phyloP scores from a whole-genome alignment of 2,888 invertebrate genomes.

The Macrosiphum euphorbiae region DNA sequence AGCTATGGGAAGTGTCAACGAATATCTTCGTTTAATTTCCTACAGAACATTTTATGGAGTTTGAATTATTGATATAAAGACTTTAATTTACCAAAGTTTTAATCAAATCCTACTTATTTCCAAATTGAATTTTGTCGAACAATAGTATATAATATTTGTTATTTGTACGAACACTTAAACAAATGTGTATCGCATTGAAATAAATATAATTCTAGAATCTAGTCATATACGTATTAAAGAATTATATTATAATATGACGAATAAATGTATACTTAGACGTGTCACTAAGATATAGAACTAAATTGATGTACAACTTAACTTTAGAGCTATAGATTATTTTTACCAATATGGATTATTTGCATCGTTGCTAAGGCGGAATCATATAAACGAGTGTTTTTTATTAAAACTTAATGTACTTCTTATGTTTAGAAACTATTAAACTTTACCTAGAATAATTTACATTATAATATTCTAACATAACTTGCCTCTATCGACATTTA shows the following conservation, averaged over 20 bases:
- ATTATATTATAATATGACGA: not conserved
- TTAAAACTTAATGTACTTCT: not conserved
- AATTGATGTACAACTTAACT: not conserved
- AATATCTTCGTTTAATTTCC: constrained; percentile 16
- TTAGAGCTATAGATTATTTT: not conserved
- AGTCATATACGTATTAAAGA: not conserved
- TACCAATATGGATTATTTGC: not conserved
- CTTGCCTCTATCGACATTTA: not conserved
- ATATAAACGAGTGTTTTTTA: not conserved
- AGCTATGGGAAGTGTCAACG: not conserved
- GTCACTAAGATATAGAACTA: not conserved
- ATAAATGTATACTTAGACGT: not conserved
- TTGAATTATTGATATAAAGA: constrained; percentile 46
- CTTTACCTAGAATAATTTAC: not conserved
- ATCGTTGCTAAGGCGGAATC: not conserved
- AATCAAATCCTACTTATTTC: constrained; percentile 1
- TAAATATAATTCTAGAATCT: not conserved
- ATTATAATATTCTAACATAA: not conserved
- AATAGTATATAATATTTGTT: not conserved
- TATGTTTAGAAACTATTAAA: not conserved
- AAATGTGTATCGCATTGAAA: not conserved
- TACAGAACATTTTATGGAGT: not conserved
- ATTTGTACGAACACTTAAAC: not conserved
- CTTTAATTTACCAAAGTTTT: not conserved
- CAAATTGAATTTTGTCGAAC: not conserved